These are phyloP conservation scores for Ardeotis arabs DNA, from an alignment of 2,113 vertebrate genomes.

Conservation along the genomic window DNA sequence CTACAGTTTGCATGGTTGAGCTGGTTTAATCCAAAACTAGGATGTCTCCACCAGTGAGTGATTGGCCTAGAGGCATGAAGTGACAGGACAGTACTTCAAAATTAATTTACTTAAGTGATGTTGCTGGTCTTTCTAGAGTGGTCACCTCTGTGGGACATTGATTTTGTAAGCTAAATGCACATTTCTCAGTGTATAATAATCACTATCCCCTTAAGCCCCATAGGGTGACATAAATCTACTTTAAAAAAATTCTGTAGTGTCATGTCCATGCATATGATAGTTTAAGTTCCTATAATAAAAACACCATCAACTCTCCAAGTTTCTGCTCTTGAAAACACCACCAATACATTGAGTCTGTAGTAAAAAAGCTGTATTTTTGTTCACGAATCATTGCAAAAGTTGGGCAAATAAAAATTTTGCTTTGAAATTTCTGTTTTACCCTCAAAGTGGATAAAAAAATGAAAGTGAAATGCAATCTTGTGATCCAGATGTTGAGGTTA, in stretches of 20 bases:
- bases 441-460: not conserved
- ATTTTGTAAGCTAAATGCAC: conserved; percentile 77
- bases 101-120: conserved; percentile 91
- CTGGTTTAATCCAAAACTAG: conserved; percentile 84
- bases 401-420: not conserved
- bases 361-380: not conserved
- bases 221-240: conserved; percentile 44
- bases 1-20: conserved; percentile 89
- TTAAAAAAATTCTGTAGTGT: conserved; percentile 7
- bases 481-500: not conserved
- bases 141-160: conserved; percentile 78
- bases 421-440: not conserved
- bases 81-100: conserved; percentile 91
- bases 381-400: not conserved
- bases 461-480: not conserved
- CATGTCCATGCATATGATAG: not conserved
- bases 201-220: conserved; percentile 51
- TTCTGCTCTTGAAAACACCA: not conserved
- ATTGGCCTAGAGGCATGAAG: conserved; percentile 82
- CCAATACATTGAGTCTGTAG: not conserved
- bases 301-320: not conserved
- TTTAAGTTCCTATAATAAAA: not conserved
- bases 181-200: conserved; percentile 76
- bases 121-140: conserved; percentile 79
- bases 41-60: conserved; percentile 78